Base-by-base conservation (phyloP, 2,113 vertebrate species). In the Phaetusa simplex region DNA sequence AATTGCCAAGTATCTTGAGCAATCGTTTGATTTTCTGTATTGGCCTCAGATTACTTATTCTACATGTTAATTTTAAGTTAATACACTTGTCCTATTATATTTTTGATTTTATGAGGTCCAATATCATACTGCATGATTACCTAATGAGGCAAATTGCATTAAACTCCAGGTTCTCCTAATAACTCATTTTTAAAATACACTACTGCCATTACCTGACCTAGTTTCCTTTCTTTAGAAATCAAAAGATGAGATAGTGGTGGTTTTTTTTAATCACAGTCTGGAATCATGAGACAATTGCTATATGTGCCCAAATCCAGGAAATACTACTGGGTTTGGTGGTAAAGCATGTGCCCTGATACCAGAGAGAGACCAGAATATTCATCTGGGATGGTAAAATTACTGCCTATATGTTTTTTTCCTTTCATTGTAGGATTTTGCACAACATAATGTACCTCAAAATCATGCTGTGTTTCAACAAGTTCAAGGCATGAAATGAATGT, bases 121-220 rank as follows among this genome's bases (percentile, higher is more conserved):
- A 9, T 45, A 47, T 47, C 43, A 24, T 38, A 70, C 12, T n/a
- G 1, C 0, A 0, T 40, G 23, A 32, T 62, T 73, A 36, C 4
- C 16, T 43, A 23, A 15, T 32, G 18, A 74, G 34, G 30, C 9
- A 89, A 76, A 52, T 20, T 64, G 15, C 22, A 38, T 12, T 86
- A 26, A 73, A 7, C 26, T 52, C 26, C 43, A 47, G 9, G 11
- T 70, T 69, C 38, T 83, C 36, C 22, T 26, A 38, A 7, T 43
- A 83, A 27, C 11, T 74, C 6, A 22, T 83, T 79, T 89, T 82
- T 53, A 42, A 66, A 52, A 13, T 34, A 47, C 12, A 8, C 8
- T 90, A 18, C n/a, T 61, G 12, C 7, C 80, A 12, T 15, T 65
- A 74, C 6, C 15, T 76, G 40, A 52, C 14, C 2, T 71, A 5